phyloP scores from a whole-genome alignment of 2,888 invertebrate genomes.

The Tenthredo mesomela region DNA sequence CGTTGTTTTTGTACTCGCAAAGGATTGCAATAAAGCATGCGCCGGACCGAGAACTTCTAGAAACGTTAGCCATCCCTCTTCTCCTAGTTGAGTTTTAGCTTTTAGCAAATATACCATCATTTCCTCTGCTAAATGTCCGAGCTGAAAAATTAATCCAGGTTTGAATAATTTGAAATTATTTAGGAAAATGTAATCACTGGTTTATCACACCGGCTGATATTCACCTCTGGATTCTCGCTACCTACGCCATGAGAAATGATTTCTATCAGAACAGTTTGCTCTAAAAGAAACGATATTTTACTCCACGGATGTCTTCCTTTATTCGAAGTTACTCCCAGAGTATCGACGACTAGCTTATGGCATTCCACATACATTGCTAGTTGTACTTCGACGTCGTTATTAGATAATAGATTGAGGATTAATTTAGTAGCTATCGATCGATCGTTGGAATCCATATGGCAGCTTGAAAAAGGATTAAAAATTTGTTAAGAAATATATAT shows the following conservation, averaged over 20 bases:
- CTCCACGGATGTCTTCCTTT: constrained; percentile 78
- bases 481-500: constrained; percentile 59
- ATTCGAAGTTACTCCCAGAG: constrained; percentile 79
- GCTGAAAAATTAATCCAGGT: constrained; percentile 76
- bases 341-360: constrained; percentile 79
- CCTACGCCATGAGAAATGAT: constrained; percentile 83
- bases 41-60: constrained; percentile 82
- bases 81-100: constrained; percentile 82
- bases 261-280: constrained; percentile 82
- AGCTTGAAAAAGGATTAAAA: constrained; percentile 58
- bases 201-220: constrained; percentile 18
- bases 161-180: neutral
- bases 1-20: constrained; percentile 79
- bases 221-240: constrained; percentile 76
- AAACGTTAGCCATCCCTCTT: constrained; percentile 82
- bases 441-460: constrained; percentile 65
- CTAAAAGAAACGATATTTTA: constrained; percentile 80
- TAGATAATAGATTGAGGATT: constrained; percentile 81
- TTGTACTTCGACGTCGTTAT: constrained; percentile 80
- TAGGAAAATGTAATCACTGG: neutral
- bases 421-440: constrained; percentile 70
- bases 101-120: constrained; percentile 83
- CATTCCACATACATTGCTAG: constrained; percentile 80
- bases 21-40: constrained; percentile 82
- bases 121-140: constrained; percentile 81